Base-by-base conservation (phyloP, 2,113 vertebrate genomes). In the Trematomus loennbergii region DNA sequence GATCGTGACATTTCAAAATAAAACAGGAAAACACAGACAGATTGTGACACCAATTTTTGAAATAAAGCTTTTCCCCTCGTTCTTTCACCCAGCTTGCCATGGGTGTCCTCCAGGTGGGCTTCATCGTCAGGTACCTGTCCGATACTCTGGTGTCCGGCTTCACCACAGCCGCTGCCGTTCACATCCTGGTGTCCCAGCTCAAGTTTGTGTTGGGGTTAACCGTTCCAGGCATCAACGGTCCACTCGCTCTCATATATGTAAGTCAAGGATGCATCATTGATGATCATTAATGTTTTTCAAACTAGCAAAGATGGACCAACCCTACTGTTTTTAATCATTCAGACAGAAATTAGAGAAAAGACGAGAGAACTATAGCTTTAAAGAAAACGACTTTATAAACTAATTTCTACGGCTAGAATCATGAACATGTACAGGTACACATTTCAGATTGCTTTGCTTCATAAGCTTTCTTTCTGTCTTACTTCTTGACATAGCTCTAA, bases 181-280 rank as follows among this genome's bases (percentile, higher is more conserved):
- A 98, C 4, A 97, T 99, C 86, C 45, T 99, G 86, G 93, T 98
- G 62, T 99, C 98, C 57, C 98, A 99, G 73, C 94, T 99, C 74
- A 99, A 99, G 92, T 99, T 98, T 89, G 94, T 98, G 54, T 58
- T 99, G 36, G 97, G 97, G 0, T 75, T 99, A 10, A 2, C 3
- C 0, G 95, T 98, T 3, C 93, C 94, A 0, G 87, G 96, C 67
- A 88, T 95, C 72, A 95, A 89, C 3, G 94, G 92, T 78, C 96
- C 96, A 0, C 79, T 98, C 5, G 80, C 97, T 18, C 59, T 97
- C 61, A 89, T 99, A 77, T 96, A 96, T 82, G 98, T 99, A 92
- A 97, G 97, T 96, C 68, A 18, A n/a, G 11, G 1, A 55, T 64
- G 36, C 7, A 8, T 36, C 7, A 43, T 12, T 17, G 16, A 36